These are phyloP conservation scores for Sphyrna mokarran DNA, from an alignment of 2,113 vertebrate genomes.

Conservation along the genomic window DNA sequence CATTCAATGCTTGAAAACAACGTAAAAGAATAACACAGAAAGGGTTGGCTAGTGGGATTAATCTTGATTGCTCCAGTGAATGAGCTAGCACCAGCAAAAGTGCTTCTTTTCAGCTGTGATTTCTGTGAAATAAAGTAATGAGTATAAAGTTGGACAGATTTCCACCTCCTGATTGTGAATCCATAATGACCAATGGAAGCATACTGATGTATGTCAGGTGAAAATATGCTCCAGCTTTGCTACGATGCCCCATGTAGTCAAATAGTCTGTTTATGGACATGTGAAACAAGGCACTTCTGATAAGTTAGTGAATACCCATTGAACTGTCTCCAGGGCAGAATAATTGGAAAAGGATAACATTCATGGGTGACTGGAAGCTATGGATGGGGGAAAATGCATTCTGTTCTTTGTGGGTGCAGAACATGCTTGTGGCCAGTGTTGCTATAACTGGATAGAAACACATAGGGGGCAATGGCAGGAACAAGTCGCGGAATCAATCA, in stretches of 20 bases:
- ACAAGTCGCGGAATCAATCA: neutral
- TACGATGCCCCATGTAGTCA: neutral
- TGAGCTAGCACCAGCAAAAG: neutral
- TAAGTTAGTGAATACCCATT: neutral
- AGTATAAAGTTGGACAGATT: neutral
- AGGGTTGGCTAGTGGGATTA: neutral
- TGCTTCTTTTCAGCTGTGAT: neutral
- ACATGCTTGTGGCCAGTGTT: neutral
- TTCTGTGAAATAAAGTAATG: neutral
- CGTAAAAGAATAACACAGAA: neutral
- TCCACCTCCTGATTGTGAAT: neutral
- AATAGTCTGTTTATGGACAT: neutral
- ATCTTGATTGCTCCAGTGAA: neutral
- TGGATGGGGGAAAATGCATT: neutral
- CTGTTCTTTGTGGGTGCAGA: neutral
- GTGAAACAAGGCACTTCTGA: neutral
- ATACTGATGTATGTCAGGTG: neutral
- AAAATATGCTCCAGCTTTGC: neutral
- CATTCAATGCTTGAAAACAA: neutral
- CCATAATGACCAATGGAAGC: neutral
- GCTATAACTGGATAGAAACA: neutral
- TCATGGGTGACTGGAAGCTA: neutral
- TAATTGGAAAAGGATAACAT: neutral
- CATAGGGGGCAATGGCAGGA: neutral
- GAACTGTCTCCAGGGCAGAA: neutral